phyloP scores from a whole-genome alignment of 2,113 vertebrate species.

The Myrmophylax atrothorax region DNA sequence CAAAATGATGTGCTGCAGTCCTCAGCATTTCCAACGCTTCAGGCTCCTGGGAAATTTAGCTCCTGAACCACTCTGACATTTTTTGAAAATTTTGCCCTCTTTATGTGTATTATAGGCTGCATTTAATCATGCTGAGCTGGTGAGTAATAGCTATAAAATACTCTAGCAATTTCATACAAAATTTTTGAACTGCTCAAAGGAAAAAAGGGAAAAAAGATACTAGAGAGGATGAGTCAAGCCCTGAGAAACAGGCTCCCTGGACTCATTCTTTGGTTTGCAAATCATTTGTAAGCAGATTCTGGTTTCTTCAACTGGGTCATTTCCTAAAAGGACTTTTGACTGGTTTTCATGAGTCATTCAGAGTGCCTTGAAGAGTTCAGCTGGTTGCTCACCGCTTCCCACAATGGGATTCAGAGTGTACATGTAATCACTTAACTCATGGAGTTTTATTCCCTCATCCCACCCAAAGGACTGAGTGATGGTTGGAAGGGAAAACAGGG shows the following conservation, averaged over 20 bases:
- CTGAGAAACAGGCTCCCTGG: not conserved
- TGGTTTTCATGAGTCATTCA: not conserved
- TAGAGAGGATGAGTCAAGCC: constrained; percentile 4
- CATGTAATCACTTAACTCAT: not conserved
- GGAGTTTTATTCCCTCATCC: not conserved
- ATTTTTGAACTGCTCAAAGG: not conserved
- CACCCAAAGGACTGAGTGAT: not conserved
- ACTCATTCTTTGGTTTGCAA: constrained; percentile 1
- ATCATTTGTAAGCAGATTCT: not conserved
- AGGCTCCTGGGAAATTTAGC: constrained; percentile 14
- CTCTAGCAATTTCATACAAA: not conserved
- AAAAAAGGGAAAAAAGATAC: not conserved
- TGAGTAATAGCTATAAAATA: constrained; percentile 16
- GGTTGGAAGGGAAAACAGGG: not conserved
- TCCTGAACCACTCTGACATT: not conserved
- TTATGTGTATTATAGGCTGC: not conserved
- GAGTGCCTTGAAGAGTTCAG: not conserved
- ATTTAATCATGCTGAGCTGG: constrained; percentile 20
- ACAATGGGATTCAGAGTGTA: not conserved
- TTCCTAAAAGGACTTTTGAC: not conserved
- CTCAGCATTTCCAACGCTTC: not conserved
- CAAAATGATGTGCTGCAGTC: not conserved
- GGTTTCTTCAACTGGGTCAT: not conserved
- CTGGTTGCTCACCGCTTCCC: not conserved
- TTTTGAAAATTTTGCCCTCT: not conserved